Evolutionary conservation across 2,797 vertebrate species (phyloP).

Genomic region (Erpetoichthys calabaricus): DNA sequence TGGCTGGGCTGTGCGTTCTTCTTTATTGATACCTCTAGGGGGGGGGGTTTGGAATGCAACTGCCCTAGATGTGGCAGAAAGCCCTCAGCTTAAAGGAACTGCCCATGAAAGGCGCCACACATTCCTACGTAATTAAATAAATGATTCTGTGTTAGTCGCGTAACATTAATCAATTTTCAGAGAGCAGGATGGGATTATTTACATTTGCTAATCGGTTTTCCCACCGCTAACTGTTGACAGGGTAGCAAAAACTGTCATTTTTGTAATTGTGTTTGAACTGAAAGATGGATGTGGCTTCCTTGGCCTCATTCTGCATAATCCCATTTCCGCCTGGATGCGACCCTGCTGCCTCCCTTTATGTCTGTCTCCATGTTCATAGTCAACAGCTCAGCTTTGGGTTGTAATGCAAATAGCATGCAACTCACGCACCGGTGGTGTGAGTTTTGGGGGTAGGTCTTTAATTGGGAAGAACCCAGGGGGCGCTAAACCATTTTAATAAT

Average conservation of each 20-base stretch:
- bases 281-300: slow-evolving; percentile 30
- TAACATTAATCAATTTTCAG: slow-evolving; percentile 45
- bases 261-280: slow-evolving; percentile 31
- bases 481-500: too few species aligned
- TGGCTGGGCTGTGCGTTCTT: too few species aligned
- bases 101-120: too few species aligned
- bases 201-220: slow-evolving; percentile 56
- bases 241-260: slow-evolving; percentile 32
- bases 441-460: too few species aligned
- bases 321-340: slow-evolving; percentile 26
- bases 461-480: too few species aligned
- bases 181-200: slow-evolving; percentile 55
- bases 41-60: too few species aligned
- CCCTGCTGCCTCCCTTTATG: slow-evolving; percentile 10
- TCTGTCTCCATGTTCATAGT: slow-evolving; percentile 21
- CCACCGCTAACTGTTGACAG: slow-evolving; percentile 29
- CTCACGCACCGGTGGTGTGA: too few species aligned
- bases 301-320: slow-evolving; percentile 21
- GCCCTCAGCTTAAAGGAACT: too few species aligned
- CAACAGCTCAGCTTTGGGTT: background rate
- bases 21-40: too few species aligned
- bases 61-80: too few species aligned
- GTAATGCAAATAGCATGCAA: too few species aligned
- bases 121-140: slow-evolving; percentile 54
- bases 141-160: slow-evolving; percentile 37